Evolutionary conservation across 2,113 vertebrate species (phyloP).

Genomic region (Pelecanoides urinatrix): DNA sequence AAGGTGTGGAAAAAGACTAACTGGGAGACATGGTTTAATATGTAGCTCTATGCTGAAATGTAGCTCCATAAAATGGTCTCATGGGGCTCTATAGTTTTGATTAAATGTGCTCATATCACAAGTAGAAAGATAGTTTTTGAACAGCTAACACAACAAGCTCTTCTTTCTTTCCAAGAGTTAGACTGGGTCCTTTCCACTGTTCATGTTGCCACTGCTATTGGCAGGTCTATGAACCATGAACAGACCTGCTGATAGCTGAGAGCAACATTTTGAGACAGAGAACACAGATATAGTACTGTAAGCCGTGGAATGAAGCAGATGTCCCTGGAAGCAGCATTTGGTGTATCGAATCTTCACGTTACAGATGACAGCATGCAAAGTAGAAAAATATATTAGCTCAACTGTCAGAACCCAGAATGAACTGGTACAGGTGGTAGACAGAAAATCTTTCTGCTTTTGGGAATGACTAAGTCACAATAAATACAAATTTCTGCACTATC

Average conservation of each 20-base stretch:
- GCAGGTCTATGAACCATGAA: background rate
- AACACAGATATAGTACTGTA: background rate
- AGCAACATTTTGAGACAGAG: background rate
- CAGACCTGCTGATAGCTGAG: background rate
- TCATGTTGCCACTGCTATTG: background rate
- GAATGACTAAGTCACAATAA: background rate
- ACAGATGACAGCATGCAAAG: background rate
- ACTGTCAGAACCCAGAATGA: background rate
- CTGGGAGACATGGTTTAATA: slow-evolving; percentile 23
- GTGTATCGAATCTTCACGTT: background rate
- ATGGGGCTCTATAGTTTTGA: background rate
- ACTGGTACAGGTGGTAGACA: background rate
- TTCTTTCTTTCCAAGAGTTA: background rate
- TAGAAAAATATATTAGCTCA: background rate
- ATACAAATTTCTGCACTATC: background rate
- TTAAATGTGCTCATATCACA: background rate
- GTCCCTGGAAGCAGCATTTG: background rate
- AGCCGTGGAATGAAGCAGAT: background rate
- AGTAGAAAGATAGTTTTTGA: background rate
- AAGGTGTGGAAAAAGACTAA: slow-evolving; percentile 8
- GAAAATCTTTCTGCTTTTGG: background rate
- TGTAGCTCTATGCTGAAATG: background rate
- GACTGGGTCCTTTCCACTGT: background rate
- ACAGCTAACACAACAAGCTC: background rate
- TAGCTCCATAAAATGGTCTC: background rate